These are phyloP conservation scores for Odontophorus gujanensis DNA, from an alignment of 2,113 vertebrate species.

Conservation along the genomic window DNA sequence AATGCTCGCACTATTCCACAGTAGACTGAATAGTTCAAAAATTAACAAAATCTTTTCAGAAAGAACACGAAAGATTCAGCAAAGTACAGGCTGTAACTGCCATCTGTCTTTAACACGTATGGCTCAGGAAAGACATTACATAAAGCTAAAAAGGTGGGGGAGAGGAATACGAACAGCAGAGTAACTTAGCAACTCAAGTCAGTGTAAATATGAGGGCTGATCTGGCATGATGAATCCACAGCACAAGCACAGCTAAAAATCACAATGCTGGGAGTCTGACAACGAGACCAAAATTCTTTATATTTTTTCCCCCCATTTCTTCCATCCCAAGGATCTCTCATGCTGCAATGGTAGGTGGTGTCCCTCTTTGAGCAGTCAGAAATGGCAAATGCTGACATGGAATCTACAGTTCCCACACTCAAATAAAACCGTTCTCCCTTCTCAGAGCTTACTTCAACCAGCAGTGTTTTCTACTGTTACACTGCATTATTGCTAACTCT, in stretches of 20 bases:
- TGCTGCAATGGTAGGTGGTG: not conserved
- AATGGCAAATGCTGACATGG: not conserved
- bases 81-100: constrained; percentile 61
- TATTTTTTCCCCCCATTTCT: not conserved
- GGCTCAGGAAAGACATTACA: constrained; percentile 27
- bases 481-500: not conserved
- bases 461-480: not conserved
- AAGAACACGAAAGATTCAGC: constrained; percentile 30
- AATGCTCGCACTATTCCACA: not conserved
- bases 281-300: not conserved
- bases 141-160: constrained; percentile 43
- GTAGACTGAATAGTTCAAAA: constrained; percentile 45
- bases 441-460: not conserved
- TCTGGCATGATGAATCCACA: not conserved
- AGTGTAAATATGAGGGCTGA: constrained; percentile 19
- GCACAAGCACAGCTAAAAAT: not conserved
- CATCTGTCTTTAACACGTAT: constrained; percentile 61
- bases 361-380: not conserved
- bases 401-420: not conserved
- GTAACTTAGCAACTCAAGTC: not conserved
- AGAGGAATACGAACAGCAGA: constrained; percentile 12
- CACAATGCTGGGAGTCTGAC: not conserved
- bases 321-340: not conserved
- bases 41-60: constrained; percentile 29
- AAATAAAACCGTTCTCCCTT: not conserved